A percentile compares a stretch with the other conserved stretches of the same genome.
Conservation (phyloP, 1,140 invertebrate species). For the Gryon sp. region DNA sequence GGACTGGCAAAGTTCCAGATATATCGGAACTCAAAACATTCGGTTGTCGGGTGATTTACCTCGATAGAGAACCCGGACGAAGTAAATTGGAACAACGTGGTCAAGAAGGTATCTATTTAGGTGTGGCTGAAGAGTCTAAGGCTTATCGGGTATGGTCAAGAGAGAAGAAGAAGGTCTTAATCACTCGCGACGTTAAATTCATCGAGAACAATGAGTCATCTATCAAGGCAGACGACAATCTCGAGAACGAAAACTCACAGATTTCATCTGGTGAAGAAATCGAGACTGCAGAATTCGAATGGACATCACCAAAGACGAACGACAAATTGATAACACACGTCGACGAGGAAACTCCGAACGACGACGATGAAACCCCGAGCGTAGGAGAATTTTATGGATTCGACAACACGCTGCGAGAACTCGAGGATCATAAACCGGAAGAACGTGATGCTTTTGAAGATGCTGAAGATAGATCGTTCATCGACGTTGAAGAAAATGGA, state of each 20-base stretch:
- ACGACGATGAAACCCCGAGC: too few relatives aligned
- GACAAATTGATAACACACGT: too few relatives aligned
- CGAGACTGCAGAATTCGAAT: too few relatives aligned
- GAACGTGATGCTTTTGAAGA: too few relatives aligned
- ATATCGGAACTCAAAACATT: slow-evolving; percentile 63
- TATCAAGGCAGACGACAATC: neutral
- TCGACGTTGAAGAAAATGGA: too few relatives aligned
- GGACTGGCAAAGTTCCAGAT: slow-evolving; percentile 25
- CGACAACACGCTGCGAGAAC: too few relatives aligned
- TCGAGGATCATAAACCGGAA: too few relatives aligned
- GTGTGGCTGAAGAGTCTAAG: slow-evolving; percentile 16
- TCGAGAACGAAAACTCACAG: neutral
- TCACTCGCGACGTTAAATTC: slow-evolving; percentile 10
- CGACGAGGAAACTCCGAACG: too few relatives aligned
- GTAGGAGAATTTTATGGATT: too few relatives aligned
- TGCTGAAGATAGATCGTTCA: too few relatives aligned
- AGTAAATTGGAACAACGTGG: slow-evolving; percentile 55
- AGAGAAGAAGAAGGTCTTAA: neutral
- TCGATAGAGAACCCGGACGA: slow-evolving; percentile 37
- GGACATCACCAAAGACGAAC: too few relatives aligned
- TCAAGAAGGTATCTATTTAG: slow-evolving; percentile 15
- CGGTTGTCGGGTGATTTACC: slow-evolving; percentile 56
- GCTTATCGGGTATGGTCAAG: slow-evolving; percentile 11
- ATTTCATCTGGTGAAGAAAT: too few relatives aligned
- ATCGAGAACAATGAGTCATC: neutral